Evolutionary conservation across 2,113 vertebrate species (phyloP).

Genomic region (Sylvia atricapilla): DNA sequence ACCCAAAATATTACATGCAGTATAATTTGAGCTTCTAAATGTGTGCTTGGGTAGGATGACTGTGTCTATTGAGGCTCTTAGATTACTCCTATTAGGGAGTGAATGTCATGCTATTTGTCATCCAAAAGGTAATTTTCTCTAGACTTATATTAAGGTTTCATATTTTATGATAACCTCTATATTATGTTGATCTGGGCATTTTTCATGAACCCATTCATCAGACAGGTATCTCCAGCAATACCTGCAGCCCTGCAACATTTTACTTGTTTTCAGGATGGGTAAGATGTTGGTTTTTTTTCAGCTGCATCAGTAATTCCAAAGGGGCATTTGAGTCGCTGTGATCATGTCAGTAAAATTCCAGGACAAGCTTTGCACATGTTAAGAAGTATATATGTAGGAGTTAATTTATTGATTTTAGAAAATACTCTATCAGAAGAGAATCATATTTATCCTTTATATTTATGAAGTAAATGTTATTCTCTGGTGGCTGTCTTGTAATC

Average conservation of each 20-base stretch:
- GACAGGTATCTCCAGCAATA: background rate
- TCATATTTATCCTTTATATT: background rate
- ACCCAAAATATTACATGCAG: conserved; percentile 23
- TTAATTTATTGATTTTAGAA: background rate
- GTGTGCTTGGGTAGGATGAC: background rate
- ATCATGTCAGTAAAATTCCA: background rate
- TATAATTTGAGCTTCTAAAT: conserved; percentile 22
- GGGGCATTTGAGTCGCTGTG: background rate
- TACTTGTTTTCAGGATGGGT: background rate
- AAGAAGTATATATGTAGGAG: background rate
- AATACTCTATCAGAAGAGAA: background rate
- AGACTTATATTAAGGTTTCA: conserved; percentile 37
- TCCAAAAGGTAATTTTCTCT: conserved; percentile 45
- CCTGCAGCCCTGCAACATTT: conserved; percentile 1
- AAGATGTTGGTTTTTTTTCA: background rate
- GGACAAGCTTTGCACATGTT: background rate
- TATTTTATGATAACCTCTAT: conserved; percentile 41
- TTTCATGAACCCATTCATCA: conserved; percentile 28
- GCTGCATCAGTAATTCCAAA: background rate
- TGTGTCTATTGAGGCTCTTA: conserved; percentile 40
- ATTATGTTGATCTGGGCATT: conserved; percentile 40
- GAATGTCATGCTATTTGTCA: conserved; percentile 47
- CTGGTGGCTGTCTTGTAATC: background rate
- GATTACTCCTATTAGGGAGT: conserved; percentile 34
- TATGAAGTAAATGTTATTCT: background rate